A percentile compares a stretch with the other conserved stretches of the same genome.
These are phyloP conservation scores for Zosterops pallidus DNA, from an alignment of 2,113 vertebrate genomes.

Conservation along the genomic window DNA sequence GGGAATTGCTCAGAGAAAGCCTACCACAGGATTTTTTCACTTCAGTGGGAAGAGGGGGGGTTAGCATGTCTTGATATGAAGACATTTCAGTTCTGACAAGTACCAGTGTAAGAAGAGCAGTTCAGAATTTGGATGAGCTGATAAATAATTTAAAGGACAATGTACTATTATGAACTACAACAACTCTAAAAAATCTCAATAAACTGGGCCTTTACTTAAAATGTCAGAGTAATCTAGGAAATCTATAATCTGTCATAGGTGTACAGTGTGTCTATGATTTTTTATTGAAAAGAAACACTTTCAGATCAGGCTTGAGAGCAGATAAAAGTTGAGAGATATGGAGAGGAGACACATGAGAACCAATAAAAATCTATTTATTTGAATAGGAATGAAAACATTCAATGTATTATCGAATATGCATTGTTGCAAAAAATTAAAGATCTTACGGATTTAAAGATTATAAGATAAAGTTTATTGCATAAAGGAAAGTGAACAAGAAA, in stretches of 20 bases:
- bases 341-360: not conserved
- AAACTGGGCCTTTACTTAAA: not conserved
- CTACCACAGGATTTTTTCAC: not conserved
- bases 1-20: not conserved
- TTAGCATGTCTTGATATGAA: not conserved
- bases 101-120: not conserved
- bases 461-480: not conserved
- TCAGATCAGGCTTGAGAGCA: slow-evolving; percentile 21
- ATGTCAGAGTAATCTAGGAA: not conserved
- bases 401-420: not conserved
- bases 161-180: not conserved
- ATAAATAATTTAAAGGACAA: not conserved
- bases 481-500: not conserved
- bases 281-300: slow-evolving; percentile 14
- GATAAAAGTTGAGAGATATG: slow-evolving; percentile 1
- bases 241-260: not conserved
- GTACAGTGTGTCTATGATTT: not conserved
- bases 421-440: not conserved
- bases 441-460: not conserved
- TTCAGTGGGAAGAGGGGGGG: not conserved
- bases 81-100: not conserved
- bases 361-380: slow-evolving; percentile 2
- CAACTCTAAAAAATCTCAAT: accelerated
- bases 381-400: not conserved
- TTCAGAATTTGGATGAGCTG: not conserved